A percentile compares a stretch with the other conserved stretches of the same genome.
phyloP scores from a whole-genome alignment of 2,113 vertebrate species.

The Mobula birostris region DNA sequence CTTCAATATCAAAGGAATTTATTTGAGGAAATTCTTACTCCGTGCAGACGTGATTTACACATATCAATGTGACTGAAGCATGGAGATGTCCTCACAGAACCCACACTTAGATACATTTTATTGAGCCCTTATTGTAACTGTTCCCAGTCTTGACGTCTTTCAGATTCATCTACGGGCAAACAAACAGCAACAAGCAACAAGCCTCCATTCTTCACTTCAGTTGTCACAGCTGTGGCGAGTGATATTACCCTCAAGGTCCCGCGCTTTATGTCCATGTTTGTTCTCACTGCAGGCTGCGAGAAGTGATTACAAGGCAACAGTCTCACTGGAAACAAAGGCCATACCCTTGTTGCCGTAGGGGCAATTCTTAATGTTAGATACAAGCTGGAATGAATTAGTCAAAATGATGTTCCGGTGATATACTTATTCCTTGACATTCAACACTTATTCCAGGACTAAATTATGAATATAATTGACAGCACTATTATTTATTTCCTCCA shows the following conservation, averaged over 20 bases:
- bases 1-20: constrained; percentile 44
- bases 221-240: constrained; percentile 74
- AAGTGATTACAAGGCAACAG: constrained; percentile 62
- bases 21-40: constrained; percentile 42
- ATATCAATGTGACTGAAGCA: constrained; percentile 42
- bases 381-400: constrained; percentile 9
- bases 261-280: constrained; percentile 77
- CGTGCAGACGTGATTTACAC: constrained; percentile 50
- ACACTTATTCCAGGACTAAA: neutral
- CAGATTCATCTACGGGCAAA: constrained; percentile 86
- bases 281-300: constrained; percentile 74
- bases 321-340: neutral
- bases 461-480: neutral
- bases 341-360: neutral
- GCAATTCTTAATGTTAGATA: neutral
- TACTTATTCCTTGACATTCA: neutral
- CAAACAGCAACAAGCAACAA: constrained; percentile 61
- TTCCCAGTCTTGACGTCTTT: constrained; percentile 65
- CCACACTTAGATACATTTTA: constrained; percentile 49
- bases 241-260: constrained; percentile 63
- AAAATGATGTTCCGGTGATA: neutral
- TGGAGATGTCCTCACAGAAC: constrained; percentile 40
- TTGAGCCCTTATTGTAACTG: constrained; percentile 62
- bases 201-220: constrained; percentile 59
- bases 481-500: neutral